Base-by-base conservation (phyloP, 2,113 vertebrate genomes). In the Pogonocichla stellata region DNA sequence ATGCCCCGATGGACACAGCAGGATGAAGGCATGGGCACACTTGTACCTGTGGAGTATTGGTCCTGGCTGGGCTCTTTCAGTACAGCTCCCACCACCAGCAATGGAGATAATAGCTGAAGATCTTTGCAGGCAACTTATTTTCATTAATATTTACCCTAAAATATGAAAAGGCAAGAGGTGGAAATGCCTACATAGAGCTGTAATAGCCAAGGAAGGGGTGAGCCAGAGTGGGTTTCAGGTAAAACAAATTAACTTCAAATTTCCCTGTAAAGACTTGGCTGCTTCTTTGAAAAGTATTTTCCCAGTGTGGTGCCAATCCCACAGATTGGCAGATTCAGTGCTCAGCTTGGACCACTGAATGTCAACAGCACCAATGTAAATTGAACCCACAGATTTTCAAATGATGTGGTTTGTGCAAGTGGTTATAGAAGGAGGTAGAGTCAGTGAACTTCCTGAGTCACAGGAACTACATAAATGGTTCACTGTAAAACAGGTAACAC, bases 1-100 rank as follows among this genome's bases (percentile, higher is more conserved):
- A 5, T 24, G 17, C 3, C 12, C 6, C 0, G 2, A 20, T 26
- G 56, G 38, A 58, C 16, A 5, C 45, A 58, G 31, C 33, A 74
- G 38, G 64, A 28, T 45, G 38, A 45, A 69, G 38, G 19, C 9
- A 23, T 17, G 1, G 3, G 15, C 14, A 14, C 6, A 14, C 22
- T 18, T 26, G 34, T 11, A 4, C 45, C n/a, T 19, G 26, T 43
- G 6, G 14, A 36, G 28, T 38, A 53, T 69, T 45, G 38, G 3
- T 60, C 33, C 33, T 53, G 38, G 53, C 33, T 67, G 22, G 22
- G 17, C 14, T 77, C 54, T 71, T 70, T 40, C 57, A 42, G 45
- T 54, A 38, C 51, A 71, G 62, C 19, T 71, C 7, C n/a, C 15
- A 65, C 22, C 23, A 38, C 14, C 60, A 72, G 15, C 13, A 83